Percentiles rank a stretch among this genome's conserved stretches.
These are phyloP conservation scores for Melinaea menophilus DNA, from an alignment of 2,888 invertebrate genomes.

Conservation along the genomic window DNA sequence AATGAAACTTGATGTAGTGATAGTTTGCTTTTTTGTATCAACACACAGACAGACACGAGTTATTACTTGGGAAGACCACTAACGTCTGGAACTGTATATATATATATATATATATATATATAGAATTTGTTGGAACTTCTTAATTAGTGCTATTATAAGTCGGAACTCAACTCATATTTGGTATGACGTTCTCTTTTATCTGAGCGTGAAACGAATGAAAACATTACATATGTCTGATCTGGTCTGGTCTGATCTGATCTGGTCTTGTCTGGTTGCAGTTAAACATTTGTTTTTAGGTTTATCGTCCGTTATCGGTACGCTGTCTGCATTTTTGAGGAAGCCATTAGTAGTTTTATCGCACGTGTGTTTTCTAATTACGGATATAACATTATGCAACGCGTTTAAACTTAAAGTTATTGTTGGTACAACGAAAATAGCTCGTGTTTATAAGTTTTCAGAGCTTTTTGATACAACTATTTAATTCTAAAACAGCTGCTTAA, in stretches of 20 bases:
- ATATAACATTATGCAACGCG: not conserved
- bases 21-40: too few species aligned
- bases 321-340: slow-evolving; percentile 21
- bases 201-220: not conserved
- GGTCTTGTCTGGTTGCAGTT: not conserved
- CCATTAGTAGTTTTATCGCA: slow-evolving; percentile 21
- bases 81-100: not conserved
- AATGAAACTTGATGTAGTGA: too few species aligned
- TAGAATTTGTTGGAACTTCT: not conserved
- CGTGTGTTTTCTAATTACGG: slow-evolving; percentile 16
- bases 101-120: not conserved
- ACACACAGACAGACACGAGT: too few species aligned
- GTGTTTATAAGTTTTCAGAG: too few species aligned
- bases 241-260: not conserved
- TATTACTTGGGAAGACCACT: too few species aligned
- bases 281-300: slow-evolving; percentile 30
- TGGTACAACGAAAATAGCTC: too few species aligned
- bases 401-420: too few species aligned
- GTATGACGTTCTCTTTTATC: not conserved
- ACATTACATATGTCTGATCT: not conserved
- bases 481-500: too few species aligned
- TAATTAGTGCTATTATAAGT: too few species aligned
- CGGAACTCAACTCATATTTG: too few species aligned
- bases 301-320: slow-evolving; percentile 31
- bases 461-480: too few species aligned